phyloP scores from a whole-genome alignment of 2,888 invertebrate genomes.

The Cabera pusaria region DNA sequence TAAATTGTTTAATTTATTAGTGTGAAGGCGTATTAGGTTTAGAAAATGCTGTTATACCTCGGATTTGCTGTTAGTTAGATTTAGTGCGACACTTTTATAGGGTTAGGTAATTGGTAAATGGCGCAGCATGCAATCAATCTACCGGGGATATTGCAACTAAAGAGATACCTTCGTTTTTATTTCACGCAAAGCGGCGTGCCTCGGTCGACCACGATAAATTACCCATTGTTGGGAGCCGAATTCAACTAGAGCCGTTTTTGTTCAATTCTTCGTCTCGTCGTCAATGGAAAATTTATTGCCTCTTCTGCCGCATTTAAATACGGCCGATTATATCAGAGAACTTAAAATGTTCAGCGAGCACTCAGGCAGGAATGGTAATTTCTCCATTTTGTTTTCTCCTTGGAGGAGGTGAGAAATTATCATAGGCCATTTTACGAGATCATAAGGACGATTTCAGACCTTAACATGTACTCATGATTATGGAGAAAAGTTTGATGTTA shows the following conservation, averaged over 20 bases:
- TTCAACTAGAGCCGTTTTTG: constrained; percentile 79
- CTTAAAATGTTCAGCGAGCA: constrained; percentile 63
- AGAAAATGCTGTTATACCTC: constrained; percentile 12
- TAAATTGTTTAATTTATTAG: constrained; percentile 18
- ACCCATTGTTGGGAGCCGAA: constrained; percentile 74
- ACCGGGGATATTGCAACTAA: constrained; percentile 16
- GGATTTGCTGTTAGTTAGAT: constrained; percentile 27
- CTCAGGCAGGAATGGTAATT: constrained; percentile 62
- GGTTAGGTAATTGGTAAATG: constrained; percentile 28
- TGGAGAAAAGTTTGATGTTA: no score
- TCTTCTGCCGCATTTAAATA: constrained; percentile 75
- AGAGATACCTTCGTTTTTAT: constrained; percentile 56
- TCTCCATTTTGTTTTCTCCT: constrained; percentile 53
- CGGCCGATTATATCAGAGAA: constrained; percentile 71
- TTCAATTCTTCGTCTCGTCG: constrained; percentile 79
- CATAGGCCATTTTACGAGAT: constrained; percentile 36
- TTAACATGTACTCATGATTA: no score
- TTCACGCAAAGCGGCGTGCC: constrained; percentile 53
- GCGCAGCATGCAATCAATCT: constrained; percentile 26
- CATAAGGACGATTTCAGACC: no score
- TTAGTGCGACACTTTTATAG: constrained; percentile 26
- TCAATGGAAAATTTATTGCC: constrained; percentile 80
- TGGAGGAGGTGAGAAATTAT: constrained; percentile 42
- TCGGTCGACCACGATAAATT: constrained; percentile 75
- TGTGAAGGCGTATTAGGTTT: constrained; percentile 3